phyloP scores from a whole-genome alignment of 2,113 vertebrate species.

The Delphinapterus leucas region DNA sequence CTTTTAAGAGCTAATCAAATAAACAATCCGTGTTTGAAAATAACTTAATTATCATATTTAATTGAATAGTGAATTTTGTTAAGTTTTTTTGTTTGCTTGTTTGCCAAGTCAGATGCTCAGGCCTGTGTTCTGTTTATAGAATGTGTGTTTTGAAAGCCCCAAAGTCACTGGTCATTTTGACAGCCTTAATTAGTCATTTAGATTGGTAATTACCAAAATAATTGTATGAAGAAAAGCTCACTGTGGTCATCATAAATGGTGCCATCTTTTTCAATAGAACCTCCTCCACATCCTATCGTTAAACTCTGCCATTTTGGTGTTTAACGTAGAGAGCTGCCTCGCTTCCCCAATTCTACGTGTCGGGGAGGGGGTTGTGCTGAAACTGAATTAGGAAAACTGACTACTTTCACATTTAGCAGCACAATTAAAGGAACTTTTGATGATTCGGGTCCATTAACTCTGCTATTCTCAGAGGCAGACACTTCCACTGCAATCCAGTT shows the following conservation, averaged over 20 bases:
- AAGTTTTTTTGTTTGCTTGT: conserved; percentile 48
- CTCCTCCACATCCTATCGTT: background rate
- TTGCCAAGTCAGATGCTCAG: conserved; percentile 42
- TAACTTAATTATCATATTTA: conserved; percentile 60
- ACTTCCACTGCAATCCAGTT: conserved; percentile 5
- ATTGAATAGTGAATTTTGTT: conserved; percentile 43
- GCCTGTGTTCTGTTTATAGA: conserved; percentile 42
- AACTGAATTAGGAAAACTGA: conserved; percentile 35
- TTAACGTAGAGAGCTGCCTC: conserved; percentile 3
- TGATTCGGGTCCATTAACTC: conserved; percentile 8
- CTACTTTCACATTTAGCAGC: conserved; percentile 12
- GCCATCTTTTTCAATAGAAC: conserved; percentile 43
- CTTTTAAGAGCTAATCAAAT: conserved; percentile 50
- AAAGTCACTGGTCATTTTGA: conserved; percentile 60
- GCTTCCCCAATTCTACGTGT: background rate
- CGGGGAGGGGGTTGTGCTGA: background rate
- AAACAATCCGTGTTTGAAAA: conserved; percentile 45
- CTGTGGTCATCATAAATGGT: conserved; percentile 45
- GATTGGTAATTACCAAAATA: conserved; percentile 56
- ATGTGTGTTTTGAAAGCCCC: conserved; percentile 27
- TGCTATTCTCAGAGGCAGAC: conserved; percentile 24
- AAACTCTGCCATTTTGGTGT: conserved; percentile 29
- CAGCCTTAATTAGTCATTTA: conserved; percentile 62
- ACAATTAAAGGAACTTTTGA: conserved; percentile 6
- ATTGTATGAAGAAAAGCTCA: conserved; percentile 54